phyloP scores from a whole-genome alignment of 2,113 vertebrate genomes.

The Peromyscus polionotus region DNA sequence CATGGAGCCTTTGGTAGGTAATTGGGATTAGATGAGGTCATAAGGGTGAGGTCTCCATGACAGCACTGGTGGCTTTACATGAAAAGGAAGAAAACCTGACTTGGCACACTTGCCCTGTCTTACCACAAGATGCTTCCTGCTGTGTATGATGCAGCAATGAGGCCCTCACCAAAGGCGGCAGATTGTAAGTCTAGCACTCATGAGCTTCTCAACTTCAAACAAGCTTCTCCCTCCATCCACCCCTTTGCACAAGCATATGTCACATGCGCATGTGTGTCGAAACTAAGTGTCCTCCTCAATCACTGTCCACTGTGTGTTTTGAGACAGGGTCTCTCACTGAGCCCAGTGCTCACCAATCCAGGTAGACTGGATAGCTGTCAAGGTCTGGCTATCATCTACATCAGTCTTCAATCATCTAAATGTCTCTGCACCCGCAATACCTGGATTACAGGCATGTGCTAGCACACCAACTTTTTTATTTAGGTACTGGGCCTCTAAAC shows the following conservation, averaged over 20 bases:
- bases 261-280: background rate
- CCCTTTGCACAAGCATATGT: background rate
- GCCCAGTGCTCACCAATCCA: background rate
- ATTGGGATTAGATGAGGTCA: background rate
- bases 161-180: background rate
- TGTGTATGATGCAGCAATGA: background rate
- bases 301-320: background rate
- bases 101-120: background rate
- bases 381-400: background rate
- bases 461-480: background rate
- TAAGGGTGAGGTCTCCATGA: background rate
- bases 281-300: background rate
- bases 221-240: background rate
- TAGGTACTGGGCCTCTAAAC: background rate
- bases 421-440: background rate
- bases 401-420: background rate
- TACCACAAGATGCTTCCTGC: background rate
- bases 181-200: background rate
- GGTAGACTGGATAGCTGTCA: background rate
- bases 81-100: background rate
- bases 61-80: background rate
- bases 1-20: background rate
- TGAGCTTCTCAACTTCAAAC: background rate
- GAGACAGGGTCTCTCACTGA: background rate
- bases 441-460: background rate